Evolutionary conservation across 2,797 vertebrate genomes (phyloP), one percentile per base, ranked within the genome.

Genomic region (Coregonus suidteri): DNA sequence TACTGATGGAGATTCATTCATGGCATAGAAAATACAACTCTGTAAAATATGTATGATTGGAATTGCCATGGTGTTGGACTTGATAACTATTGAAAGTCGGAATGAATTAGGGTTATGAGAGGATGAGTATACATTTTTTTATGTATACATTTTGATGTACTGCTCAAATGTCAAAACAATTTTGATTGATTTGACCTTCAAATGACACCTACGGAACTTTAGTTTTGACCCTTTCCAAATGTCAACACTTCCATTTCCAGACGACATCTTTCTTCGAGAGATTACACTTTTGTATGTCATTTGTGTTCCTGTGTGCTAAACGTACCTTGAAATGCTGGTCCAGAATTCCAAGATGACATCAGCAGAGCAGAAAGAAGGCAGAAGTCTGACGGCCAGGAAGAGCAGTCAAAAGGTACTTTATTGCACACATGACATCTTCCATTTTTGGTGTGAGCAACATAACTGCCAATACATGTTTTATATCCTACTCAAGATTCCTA

Each of bases 401-500:
- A 91, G 83, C 82, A 90, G 85, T 77, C 87, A 91, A 79, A 83
- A 71, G 83, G 83, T 90, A 90, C 89, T 94, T 95, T 95, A 95
- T 94, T 95, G 92, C 93, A 94, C 92, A 94, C 93, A 90, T 90
- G 85, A 93, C 71, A 85, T 72, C 87, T 84, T 89, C 54, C 1
- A 37, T 77, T 87, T 90, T 91, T 89, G 92, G 91, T 83, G 89
- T 88, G 90, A 92, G 90, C 89, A 93, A 93, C 91, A 93, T 91
- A 91, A 91, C 84, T 87, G 85, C 82, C 82, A 88, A 87, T 90
- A 92, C 91, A 94, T 85, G 79, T 84, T 87, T 88, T 81, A 87
- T 85, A 91, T 86, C 83, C 85, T 86, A 83, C 77, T 89, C 83
- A 85, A 85, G 84, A 83, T 80, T 85, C 74, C 77, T 83, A 87